phyloP scores from a whole-genome alignment of 53 echinoderm and acorn worm species.

The Actinopyga echinites region DNA sequence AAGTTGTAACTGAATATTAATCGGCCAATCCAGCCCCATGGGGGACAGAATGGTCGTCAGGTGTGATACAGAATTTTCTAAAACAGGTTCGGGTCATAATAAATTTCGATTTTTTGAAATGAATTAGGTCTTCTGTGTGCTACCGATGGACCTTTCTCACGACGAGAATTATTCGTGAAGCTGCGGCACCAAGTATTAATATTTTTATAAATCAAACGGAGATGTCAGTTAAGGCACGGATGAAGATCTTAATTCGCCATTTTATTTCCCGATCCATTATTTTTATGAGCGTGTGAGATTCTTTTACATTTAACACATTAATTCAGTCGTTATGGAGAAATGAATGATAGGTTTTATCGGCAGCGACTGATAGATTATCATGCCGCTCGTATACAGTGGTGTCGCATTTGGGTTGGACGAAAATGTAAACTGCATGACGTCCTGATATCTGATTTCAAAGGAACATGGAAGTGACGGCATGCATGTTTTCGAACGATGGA shows the following conservation, averaged over 20 bases:
- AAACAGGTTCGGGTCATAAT: conserved; percentile 20
- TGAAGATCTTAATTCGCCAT: conserved; percentile 3
- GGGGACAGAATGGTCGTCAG: too few species aligned
- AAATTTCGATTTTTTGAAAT: not conserved
- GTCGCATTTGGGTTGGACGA: not conserved
- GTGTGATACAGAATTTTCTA: too few species aligned
- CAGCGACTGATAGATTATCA: conserved; percentile 19
- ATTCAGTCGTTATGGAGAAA: conserved; percentile 38
- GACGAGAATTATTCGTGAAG: too few species aligned
- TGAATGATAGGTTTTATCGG: conserved; percentile 31
- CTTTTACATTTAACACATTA: conserved; percentile 28
- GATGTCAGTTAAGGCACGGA: not conserved
- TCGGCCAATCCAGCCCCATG: too few species aligned
- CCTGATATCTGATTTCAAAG: too few species aligned
- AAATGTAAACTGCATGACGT: not conserved
- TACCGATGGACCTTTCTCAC: too few species aligned
- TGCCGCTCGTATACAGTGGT: not conserved
- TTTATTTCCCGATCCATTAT: conserved; percentile 23
- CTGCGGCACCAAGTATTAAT: not conserved
- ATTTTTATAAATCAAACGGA: conserved; percentile 19
- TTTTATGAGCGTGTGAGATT: conserved; percentile 9
- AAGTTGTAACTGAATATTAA: too few species aligned
- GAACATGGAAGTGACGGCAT: too few species aligned
- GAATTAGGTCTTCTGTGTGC: too few species aligned
- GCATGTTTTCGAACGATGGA: too few species aligned